Base-by-base conservation (phyloP, 2,797 vertebrate genomes). In the Harpagifer antarcticus region DNA sequence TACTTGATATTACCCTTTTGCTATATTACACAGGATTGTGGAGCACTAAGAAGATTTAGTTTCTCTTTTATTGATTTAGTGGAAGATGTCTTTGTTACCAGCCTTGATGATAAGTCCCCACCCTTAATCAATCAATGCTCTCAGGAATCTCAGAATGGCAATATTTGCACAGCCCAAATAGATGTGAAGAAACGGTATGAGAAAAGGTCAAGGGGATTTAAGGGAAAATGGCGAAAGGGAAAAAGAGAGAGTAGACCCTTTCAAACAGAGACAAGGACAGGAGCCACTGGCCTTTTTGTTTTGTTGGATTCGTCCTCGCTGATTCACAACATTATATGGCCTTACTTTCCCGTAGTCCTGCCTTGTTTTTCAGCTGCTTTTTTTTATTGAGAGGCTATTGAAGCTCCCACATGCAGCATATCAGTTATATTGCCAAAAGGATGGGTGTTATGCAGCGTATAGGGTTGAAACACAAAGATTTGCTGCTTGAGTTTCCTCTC, bases 61-160 rank as follows among this genome's bases (percentile, higher is more conserved):
- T 89, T 84, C 79, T 71, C 63, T 91, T 87, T 81, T 84, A 93
- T 93, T 90, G 92, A 94, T 92, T 92, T 91, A 86, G 72, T 79
- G 54, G 82, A 82, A 89, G 86, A 92, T 89, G 87, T 90, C 88
- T 94, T 89, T 93, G 89, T 90, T 88, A 84, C 58, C 63, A 73
- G 81, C 84, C 74, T 15, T 14, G 16, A 82, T 89, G 84, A 91
- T 93, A 90, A 87, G 81, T 67, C 86, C 78, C 42, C 69, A 65
- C 75, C 50, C 12, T 10, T 79, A 83, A 86, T 92, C 88, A 90
- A 86, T 92, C 82, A 85, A 53, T 88, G 72, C 73, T 79, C 52
- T 33, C 62, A 83, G 85, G 74, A 5, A 82, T 81, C 77, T 82
- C 65, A 81, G 65, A 83, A 67, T 79, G 82, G 72, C 66, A 83